These are phyloP conservation scores for Calliopum simillimum DNA, from an alignment of 2,888 invertebrate genomes.

Conservation along the genomic window DNA sequence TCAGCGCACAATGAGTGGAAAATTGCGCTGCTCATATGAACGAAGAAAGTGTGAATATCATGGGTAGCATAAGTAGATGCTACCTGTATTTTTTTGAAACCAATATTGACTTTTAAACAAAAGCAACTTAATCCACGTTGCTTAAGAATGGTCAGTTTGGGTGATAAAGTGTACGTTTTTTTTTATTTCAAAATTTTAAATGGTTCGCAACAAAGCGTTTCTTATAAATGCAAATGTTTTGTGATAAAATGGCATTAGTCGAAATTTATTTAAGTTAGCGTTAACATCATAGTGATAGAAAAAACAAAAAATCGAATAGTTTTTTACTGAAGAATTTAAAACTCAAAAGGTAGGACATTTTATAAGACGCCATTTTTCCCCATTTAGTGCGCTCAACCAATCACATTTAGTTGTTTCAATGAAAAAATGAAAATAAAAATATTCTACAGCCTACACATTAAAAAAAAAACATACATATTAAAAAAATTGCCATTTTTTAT, in stretches of 20 bases:
- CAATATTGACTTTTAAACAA: slow-evolving; percentile 11
- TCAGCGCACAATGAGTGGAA: not conserved
- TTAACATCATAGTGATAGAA: too few species aligned
- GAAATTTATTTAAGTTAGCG: too few species aligned
- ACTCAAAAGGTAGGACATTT: not conserved
- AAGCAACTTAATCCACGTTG: slow-evolving; percentile 9
- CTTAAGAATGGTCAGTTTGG: not conserved
- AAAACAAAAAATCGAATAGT: slow-evolving; percentile 8
- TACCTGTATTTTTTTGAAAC: too few species aligned
- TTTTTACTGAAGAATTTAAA: too few species aligned
- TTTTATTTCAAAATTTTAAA: too few species aligned
- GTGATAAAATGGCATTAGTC: too few species aligned
- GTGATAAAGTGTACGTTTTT: too few species aligned
- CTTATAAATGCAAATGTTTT: too few species aligned
- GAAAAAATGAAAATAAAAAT: not conserved
- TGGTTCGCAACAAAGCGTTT: too few species aligned
- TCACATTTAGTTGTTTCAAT: slow-evolving; percentile 5
- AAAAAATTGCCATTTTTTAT: slow-evolving; percentile 6
- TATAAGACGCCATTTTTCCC: slow-evolving; percentile 16
- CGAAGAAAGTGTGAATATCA: too few species aligned
- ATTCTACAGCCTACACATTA: not conserved
- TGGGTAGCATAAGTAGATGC: too few species aligned
- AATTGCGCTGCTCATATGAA: too few species aligned
- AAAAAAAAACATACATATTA: not conserved
- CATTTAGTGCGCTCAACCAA: slow-evolving; percentile 2